Percentiles rank a stretch among this genome's conserved stretches.
Evolutionary conservation across 2,888 invertebrate species (phyloP).

Genomic region (Carabus problematicus): DNA sequence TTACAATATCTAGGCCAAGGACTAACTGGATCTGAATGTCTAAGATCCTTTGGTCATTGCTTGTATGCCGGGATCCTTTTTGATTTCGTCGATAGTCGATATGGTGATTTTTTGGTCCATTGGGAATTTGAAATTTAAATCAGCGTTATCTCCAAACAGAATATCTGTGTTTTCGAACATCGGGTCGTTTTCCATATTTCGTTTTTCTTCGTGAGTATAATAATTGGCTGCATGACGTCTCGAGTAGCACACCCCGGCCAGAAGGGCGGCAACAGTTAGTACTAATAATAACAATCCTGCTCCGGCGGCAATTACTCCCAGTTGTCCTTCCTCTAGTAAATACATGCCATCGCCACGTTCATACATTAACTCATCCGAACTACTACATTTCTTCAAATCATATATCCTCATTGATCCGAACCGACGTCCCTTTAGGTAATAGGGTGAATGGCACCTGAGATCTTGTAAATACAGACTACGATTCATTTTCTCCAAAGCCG

Average conservation of each 20-base stretch:
- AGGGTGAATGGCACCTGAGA: constrained; percentile 67
- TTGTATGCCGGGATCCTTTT: constrained; percentile 52
- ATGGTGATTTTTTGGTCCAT: constrained; percentile 59
- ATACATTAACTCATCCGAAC: constrained; percentile 62
- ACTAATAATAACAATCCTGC: constrained; percentile 65
- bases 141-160: constrained; percentile 59
- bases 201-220: constrained; percentile 80
- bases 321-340: constrained; percentile 63
- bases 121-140: constrained; percentile 67
- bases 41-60: no score
- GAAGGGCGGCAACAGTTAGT: constrained; percentile 58
- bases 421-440: constrained; percentile 63
- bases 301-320: constrained; percentile 63
- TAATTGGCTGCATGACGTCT: constrained; percentile 78
- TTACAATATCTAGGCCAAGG: constrained; percentile 11
- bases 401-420: constrained; percentile 56
- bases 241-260: constrained; percentile 69
- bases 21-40: no score
- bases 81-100: constrained; percentile 58
- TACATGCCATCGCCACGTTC: constrained; percentile 59
- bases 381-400: constrained; percentile 63
- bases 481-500: constrained; percentile 67
- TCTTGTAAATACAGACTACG: constrained; percentile 62
- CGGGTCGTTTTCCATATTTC: constrained; percentile 57
- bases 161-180: constrained; percentile 59